Conservation (phyloP, 2,797 vertebrate species). For the Rhinichthys osculus region DNA sequence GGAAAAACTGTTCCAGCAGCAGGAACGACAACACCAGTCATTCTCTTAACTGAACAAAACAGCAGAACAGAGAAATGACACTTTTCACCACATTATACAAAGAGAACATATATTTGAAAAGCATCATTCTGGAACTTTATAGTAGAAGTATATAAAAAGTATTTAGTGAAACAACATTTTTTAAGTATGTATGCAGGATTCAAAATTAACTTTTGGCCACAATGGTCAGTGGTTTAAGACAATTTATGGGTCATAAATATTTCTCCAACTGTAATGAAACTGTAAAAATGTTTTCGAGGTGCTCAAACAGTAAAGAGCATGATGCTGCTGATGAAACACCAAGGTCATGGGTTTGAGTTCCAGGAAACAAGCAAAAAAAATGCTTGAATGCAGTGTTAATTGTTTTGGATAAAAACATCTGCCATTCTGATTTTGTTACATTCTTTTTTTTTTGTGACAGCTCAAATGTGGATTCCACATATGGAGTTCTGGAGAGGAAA, state of each 20-base stretch:
- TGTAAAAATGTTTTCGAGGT: neutral
- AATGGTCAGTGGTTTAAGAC: neutral
- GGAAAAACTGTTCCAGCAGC: constrained; percentile 43
- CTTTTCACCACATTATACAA: neutral
- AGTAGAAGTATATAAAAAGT: neutral
- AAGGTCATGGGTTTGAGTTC: neutral
- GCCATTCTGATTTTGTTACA: neutral
- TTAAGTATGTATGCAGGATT: neutral
- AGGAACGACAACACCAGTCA: constrained; percentile 37
- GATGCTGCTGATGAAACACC: neutral
- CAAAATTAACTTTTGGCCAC: neutral
- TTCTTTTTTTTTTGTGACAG: neutral
- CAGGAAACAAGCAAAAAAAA: neutral
- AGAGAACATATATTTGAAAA: neutral
- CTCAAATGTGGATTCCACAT: neutral
- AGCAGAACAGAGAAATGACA: neutral
- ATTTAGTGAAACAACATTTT: neutral
- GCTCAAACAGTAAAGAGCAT: neutral
- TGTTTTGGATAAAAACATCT: neutral
- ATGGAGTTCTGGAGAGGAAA: constrained; percentile 10
- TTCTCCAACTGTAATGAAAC: neutral
- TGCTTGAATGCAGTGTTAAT: neutral
- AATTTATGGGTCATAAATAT: neutral
- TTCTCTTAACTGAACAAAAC: neutral
- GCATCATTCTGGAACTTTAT: neutral